Evolutionary conservation across 2,888 invertebrate species (phyloP).

Genomic region (Plagiodera versicolora): DNA sequence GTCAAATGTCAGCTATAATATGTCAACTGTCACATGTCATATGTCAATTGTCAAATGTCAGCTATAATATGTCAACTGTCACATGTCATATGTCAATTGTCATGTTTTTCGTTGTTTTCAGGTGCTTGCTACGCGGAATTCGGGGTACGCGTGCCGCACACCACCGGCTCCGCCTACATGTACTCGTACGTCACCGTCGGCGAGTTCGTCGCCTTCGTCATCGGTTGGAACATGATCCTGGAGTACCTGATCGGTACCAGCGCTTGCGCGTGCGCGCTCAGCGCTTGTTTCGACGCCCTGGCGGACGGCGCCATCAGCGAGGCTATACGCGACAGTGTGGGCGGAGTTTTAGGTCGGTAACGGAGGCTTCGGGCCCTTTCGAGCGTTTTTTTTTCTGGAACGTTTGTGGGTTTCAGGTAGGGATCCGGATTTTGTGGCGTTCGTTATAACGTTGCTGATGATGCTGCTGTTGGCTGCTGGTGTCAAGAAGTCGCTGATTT

Average conservation of each 20-base stretch:
- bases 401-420: constrained; percentile 61
- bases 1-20: too few species aligned
- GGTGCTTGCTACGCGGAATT: constrained; percentile 95
- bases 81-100: too few species aligned
- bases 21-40: too few species aligned
- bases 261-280: constrained; percentile 90
- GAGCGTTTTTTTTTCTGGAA: too few species aligned
- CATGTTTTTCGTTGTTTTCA: constrained; percentile 53
- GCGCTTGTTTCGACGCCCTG: constrained; percentile 87
- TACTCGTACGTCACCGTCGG: constrained; percentile 96
- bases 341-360: constrained; percentile 56
- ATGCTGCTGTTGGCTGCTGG: constrained; percentile 84
- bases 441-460: constrained; percentile 83
- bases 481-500: constrained; percentile 88
- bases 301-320: constrained; percentile 74
- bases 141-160: constrained; percentile 90
- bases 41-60: too few species aligned
- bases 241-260: constrained; percentile 92
- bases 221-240: constrained; percentile 95
- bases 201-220: constrained; percentile 92
- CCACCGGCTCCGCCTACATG: constrained; percentile 91
- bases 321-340: constrained; percentile 61
- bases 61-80: too few species aligned
- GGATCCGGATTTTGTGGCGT: constrained; percentile 88
- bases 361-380: too few species aligned